Evolutionary conservation across 2,888 invertebrate species (phyloP), one percentile per base, ranked within the genome.

Genomic region (Timandra comae): DNA sequence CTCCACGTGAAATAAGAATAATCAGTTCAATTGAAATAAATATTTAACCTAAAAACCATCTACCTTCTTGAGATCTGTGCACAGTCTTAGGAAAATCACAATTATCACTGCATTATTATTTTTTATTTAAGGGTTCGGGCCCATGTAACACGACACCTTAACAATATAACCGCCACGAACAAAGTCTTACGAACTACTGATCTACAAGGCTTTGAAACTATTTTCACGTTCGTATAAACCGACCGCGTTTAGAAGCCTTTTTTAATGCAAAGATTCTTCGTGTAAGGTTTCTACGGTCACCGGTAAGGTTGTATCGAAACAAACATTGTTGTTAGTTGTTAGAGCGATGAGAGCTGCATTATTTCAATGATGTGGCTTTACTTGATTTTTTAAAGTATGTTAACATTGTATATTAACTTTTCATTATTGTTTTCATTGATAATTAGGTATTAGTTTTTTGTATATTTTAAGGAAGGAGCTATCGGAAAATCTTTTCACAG

Each of bases 191-290:
- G 62, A 65, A 72, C 67, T 57, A 82, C 81, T 80, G 65, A 71
- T 49, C 47, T 44, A 55, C 33, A 43, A 56, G 57, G 54, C 55
- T 56, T 56, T 56, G 61, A 75, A 79, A 79, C 56, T 56, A 68
- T 74, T 79, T 79, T 74, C 73, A 77, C 69, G 71, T 67, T 45
- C 44, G 35, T 63, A 56, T 52, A 61, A 80, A 41, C 59, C 74
- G 60, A 41, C 61, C 37, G 47, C 46, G 35, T 54, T 46, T 31
- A 52, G 49, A 52, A 61, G 61, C 46, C 49, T 42, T 35, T 42
- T 42, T 30, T 33, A 35, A 27, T 46, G 33, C 30, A 29, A 33
- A 35, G 29, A 19, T 16, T 26, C 38, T 36, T 39, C 33, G 35
- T 22, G 20, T 38, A 41, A 41, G 42, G 35, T 33, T 43, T 22